Evolutionary conservation across 2,888 invertebrate genomes (phyloP).

Genomic region (Meta bourneti): DNA sequence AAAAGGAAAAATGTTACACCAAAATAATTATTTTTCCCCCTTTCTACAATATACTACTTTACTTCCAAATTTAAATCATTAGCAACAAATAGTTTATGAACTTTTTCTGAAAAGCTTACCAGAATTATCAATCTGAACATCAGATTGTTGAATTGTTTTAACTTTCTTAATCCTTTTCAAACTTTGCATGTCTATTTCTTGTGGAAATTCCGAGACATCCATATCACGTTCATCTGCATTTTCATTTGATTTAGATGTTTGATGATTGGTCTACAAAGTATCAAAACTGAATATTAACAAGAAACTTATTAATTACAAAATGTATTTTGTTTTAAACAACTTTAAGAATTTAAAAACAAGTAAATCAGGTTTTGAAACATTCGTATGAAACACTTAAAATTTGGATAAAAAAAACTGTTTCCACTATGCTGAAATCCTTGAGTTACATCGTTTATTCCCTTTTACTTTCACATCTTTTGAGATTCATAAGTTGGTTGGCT

Average conservation of each 20-base stretch:
- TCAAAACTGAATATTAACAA: neutral
- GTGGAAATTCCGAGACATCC: slow-evolving; percentile 51
- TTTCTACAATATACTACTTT: too few species aligned
- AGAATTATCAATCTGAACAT: slow-evolving; percentile 4
- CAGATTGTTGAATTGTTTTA: slow-evolving; percentile 2
- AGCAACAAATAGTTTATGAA: neutral
- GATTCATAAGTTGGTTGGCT: too few species aligned
- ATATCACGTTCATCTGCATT: slow-evolving; percentile 35
- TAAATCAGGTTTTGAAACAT: neutral
- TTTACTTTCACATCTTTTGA: too few species aligned
- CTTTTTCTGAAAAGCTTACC: slow-evolving; percentile 16
- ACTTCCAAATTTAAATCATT: neutral
- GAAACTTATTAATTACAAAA: too few species aligned
- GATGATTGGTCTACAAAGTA: neutral
- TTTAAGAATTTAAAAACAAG: neutral
- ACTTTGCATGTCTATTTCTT: slow-evolving; percentile 36
- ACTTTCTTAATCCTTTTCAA: slow-evolving; percentile 49
- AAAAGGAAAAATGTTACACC: too few species aligned
- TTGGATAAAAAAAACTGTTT: too few species aligned
- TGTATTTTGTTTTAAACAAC: neutral
- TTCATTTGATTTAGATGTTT: neutral
- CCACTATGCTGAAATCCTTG: too few species aligned
- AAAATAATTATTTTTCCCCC: too few species aligned
- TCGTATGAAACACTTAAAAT: neutral
- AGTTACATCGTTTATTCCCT: too few species aligned